Evolutionary conservation across 64 coral and sea anemone genomes (phyloP).

Genomic region (Catalaphyllia jardinei): DNA sequence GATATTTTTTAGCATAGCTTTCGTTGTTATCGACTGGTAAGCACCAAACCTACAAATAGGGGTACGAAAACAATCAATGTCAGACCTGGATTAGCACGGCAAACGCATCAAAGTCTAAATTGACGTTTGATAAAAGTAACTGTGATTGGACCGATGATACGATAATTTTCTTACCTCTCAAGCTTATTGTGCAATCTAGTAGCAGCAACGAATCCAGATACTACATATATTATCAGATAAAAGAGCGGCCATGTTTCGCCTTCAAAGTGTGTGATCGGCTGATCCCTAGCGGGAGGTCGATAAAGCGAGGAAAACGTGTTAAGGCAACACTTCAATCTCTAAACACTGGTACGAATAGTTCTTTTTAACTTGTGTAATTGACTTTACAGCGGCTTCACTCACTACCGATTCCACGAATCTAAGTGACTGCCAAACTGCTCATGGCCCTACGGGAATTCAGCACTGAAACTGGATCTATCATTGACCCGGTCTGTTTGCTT

Average conservation of each 20-base stretch:
- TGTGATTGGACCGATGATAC: neutral
- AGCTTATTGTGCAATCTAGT: neutral
- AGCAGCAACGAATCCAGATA: neutral
- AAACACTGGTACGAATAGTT: neutral
- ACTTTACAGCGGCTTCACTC: neutral
- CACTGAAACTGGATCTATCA: neutral
- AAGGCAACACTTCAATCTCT: neutral
- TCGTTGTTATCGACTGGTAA: neutral
- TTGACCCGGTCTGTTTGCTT: slow-evolving; percentile 2
- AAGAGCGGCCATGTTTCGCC: neutral
- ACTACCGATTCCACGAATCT: no score
- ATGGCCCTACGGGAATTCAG: neutral
- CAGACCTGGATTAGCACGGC: slow-evolving; percentile 5
- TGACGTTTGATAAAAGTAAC: no score
- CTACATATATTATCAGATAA: neutral
- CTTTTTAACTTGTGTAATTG: neutral
- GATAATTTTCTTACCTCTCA: slow-evolving; percentile 14
- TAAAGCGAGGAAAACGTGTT: neutral
- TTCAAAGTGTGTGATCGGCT: no score
- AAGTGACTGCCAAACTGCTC: neutral
- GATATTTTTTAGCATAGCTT: neutral
- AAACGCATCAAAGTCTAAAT: neutral
- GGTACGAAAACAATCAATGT: neutral
- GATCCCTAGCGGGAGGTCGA: neutral
- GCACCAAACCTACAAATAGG: neutral